Percentiles rank a stretch among this genome's conserved stretches.
These are phyloP conservation scores for Brachirus orientalis DNA, from an alignment of 2,113 vertebrate genomes.

Conservation along the genomic window DNA sequence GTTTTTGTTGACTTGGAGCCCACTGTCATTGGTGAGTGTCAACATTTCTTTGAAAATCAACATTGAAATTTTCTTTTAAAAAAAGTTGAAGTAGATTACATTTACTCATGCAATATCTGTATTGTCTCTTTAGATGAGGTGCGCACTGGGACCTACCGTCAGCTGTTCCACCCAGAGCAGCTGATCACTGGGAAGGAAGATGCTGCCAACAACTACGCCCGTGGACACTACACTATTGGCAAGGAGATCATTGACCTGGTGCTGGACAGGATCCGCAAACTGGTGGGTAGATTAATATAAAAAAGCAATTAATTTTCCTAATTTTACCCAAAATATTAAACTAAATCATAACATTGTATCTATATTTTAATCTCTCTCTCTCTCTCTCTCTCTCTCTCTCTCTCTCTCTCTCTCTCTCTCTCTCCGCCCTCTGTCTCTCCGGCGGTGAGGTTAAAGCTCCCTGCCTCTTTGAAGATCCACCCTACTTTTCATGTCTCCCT, in stretches of 20 bases:
- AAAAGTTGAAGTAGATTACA: too few species aligned
- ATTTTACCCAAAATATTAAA: background rate
- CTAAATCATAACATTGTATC: background rate
- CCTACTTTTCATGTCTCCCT: too few species aligned
- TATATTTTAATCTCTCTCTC: background rate
- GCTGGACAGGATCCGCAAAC: conserved; percentile 25
- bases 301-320: too few species aligned
- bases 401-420: too few species aligned
- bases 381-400: too few species aligned
- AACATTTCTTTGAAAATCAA: too few species aligned
- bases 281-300: background rate
- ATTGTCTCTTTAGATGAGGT: conserved; percentile 62
- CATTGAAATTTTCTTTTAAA: background rate
- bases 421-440: too few species aligned
- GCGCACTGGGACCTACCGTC: conserved; percentile 63
- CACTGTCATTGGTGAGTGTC: conserved; percentile 59
- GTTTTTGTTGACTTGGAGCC: conserved; percentile 78
- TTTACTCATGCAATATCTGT: conserved; percentile 8
- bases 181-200: conserved; percentile 76
- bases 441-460: too few species aligned
- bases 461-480: too few species aligned
- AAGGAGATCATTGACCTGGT: conserved; percentile 23
- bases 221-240: conserved; percentile 44
- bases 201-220: conserved; percentile 76
- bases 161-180: conserved; percentile 75